Conservation (phyloP, 2,888 invertebrate genomes). For the Osmoderma eremita region DNA sequence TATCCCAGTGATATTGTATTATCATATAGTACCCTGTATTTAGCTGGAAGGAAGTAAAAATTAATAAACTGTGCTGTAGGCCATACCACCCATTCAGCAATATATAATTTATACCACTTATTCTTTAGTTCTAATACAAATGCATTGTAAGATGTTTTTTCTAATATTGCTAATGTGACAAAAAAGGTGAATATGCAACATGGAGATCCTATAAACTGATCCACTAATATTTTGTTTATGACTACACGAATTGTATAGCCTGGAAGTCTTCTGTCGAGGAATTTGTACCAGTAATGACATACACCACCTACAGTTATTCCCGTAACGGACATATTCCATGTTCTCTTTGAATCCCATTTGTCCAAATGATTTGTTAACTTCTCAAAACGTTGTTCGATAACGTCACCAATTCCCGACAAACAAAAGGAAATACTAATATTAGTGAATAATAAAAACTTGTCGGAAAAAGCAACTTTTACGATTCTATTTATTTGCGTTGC, state of each 20-base stretch:
- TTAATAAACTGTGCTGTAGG: constrained; percentile 93
- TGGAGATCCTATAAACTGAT: constrained; percentile 88
- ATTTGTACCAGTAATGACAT: constrained; percentile 88
- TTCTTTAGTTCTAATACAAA: constrained; percentile 74
- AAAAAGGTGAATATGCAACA: constrained; percentile 82
- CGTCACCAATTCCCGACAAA: constrained; percentile 82
- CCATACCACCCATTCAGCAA: constrained; percentile 93
- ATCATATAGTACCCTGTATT: constrained; percentile 87
- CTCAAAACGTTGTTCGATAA: constrained; percentile 84
- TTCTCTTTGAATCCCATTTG: constrained; percentile 71
- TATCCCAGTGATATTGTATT: constrained; percentile 86
- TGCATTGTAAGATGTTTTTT: constrained; percentile 70
- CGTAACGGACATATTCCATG: constrained; percentile 79
- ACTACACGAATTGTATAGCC: constrained; percentile 74
- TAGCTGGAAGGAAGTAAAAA: constrained; percentile 85
- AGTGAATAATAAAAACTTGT: constrained; percentile 78
- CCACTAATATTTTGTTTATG: constrained; percentile 80
- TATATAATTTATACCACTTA: constrained; percentile 82
- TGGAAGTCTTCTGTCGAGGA: constrained; percentile 77
- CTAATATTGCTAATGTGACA: constrained; percentile 77
- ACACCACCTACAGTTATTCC: constrained; percentile 82
- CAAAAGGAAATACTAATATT: constrained; percentile 81
- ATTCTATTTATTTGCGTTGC: constrained; percentile 46
- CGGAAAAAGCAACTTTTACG: constrained; percentile 67
- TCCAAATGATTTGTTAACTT: constrained; percentile 68